A percentile compares a stretch with the other conserved stretches of the same genome.
phyloP scores from a whole-genome alignment of 2,888 invertebrate species.

The Cryptocephalus moraei region DNA sequence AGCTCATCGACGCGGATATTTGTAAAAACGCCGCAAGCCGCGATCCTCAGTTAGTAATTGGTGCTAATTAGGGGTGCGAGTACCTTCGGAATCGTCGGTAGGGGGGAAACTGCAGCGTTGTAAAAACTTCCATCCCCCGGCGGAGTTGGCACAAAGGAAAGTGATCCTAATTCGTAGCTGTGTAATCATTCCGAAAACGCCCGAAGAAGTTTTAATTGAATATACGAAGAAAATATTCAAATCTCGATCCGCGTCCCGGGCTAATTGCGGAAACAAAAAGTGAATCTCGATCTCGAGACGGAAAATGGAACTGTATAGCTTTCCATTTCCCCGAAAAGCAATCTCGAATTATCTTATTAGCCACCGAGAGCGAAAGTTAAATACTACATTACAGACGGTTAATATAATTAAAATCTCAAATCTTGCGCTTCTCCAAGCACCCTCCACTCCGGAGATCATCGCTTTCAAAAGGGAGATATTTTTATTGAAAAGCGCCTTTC shows the following conservation, averaged over 20 bases:
- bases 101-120: no score
- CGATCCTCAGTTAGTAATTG: no score
- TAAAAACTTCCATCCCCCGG: no score
- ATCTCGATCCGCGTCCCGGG: constrained; percentile 6
- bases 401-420: constrained; percentile 17
- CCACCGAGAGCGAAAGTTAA: constrained; percentile 18
- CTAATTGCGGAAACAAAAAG: constrained; percentile 18
- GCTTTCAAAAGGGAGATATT: constrained; percentile 7
- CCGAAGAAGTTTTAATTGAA: constrained; percentile 9
- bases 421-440: constrained; percentile 7
- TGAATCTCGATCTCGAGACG: constrained; percentile 2
- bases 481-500: constrained; percentile 8
- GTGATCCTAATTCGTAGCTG: no score
- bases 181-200: no score
- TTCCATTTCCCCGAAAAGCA: constrained; percentile 16
- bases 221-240: constrained; percentile 7
- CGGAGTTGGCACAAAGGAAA: no score
- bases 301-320: constrained; percentile 9
- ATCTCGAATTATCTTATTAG: constrained; percentile 21
- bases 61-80: no score
- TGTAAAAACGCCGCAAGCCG: no score
- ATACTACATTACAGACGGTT: constrained; percentile 13
- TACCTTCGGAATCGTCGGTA: no score
- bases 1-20: no score
- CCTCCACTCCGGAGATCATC: constrained; percentile 6